Percentiles rank a stretch among this genome's conserved stretches.
phyloP scores from a whole-genome alignment of 2,113 vertebrate genomes.

The rabbit (Oryctolagus cuniculus) region DNA sequence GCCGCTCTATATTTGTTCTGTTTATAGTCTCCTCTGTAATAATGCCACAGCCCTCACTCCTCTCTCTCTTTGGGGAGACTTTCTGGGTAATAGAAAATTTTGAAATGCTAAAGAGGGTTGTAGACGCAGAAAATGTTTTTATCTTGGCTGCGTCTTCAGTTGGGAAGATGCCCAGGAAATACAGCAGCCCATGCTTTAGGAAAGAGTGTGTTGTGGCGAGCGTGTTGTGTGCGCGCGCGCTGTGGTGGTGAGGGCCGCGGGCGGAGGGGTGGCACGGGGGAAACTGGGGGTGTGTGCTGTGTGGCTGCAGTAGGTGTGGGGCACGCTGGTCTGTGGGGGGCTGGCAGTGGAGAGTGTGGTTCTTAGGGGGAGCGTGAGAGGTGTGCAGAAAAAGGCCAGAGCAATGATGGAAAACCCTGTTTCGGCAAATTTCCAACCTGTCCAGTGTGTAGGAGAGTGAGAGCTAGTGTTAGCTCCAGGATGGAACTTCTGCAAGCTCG shows the following conservation, averaged over 20 bases:
- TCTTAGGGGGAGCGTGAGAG: not conserved
- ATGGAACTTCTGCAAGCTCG: constrained; percentile 29
- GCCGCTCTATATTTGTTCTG: constrained; percentile 91
- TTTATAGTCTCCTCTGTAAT: constrained; percentile 90
- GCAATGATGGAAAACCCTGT: not conserved
- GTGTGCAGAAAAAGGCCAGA: not conserved
- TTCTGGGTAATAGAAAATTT: constrained; percentile 81
- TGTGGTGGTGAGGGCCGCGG: not conserved
- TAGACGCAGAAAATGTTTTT: constrained; percentile 71
- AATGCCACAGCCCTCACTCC: constrained; percentile 86
- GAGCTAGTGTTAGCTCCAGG: not conserved
- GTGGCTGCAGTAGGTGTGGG: constrained; percentile 47
- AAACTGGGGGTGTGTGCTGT: not conserved
- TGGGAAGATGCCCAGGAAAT: constrained; percentile 65
- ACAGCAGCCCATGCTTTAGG: constrained; percentile 5
- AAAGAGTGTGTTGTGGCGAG: constrained; percentile 45
- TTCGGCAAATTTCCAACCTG: not conserved
- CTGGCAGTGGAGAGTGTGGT: not conserved
- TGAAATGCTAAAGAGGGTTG: constrained; percentile 74
- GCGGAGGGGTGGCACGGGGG: not conserved
- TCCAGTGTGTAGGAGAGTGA: not conserved
- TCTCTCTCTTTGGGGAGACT: constrained; percentile 85
- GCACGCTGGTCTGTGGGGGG: not conserved
- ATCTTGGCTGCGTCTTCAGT: constrained; percentile 66
- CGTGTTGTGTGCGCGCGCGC: not conserved